Conservation (phyloP, 2,113 vertebrate genomes). For the Ptilorrhoa leucosticta region DNA sequence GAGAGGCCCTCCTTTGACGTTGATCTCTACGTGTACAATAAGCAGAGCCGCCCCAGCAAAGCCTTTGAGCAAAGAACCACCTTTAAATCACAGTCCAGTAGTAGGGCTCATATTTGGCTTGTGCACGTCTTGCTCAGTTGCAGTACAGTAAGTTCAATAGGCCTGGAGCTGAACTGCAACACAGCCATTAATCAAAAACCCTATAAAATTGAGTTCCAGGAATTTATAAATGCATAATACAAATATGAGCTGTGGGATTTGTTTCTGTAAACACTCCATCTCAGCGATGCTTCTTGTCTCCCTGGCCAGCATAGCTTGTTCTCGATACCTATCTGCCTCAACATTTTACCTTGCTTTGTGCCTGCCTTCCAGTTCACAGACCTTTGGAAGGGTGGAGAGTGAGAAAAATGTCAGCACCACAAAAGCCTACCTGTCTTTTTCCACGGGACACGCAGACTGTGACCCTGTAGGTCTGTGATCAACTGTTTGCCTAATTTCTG, state of each 20-base stretch:
- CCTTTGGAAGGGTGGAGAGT: not conserved
- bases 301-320: not conserved
- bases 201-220: constrained; percentile 60
- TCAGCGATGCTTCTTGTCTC: not conserved
- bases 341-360: not conserved
- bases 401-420: not conserved
- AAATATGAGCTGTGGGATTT: constrained; percentile 32
- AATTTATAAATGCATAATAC: constrained; percentile 51
- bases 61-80: not conserved
- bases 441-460: not conserved
- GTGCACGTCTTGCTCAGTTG: not conserved
- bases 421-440: not conserved
- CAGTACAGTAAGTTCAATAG: constrained; percentile 36
- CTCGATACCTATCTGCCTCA: not conserved
- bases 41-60: not conserved
- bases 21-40: not conserved
- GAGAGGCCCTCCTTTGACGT: not conserved
- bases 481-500: not conserved
- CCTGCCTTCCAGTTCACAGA: not conserved
- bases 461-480: not conserved
- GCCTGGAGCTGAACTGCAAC: constrained; percentile 17
- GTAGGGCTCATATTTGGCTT: constrained; percentile 8
- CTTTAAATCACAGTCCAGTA: constrained; percentile 18
- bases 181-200: constrained; percentile 46
- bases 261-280: constrained; percentile 49